Evolutionary conservation across 2,113 vertebrate genomes (phyloP), one percentile per base, ranked within the genome.

Genomic region (Phylloscopus trochilus): DNA sequence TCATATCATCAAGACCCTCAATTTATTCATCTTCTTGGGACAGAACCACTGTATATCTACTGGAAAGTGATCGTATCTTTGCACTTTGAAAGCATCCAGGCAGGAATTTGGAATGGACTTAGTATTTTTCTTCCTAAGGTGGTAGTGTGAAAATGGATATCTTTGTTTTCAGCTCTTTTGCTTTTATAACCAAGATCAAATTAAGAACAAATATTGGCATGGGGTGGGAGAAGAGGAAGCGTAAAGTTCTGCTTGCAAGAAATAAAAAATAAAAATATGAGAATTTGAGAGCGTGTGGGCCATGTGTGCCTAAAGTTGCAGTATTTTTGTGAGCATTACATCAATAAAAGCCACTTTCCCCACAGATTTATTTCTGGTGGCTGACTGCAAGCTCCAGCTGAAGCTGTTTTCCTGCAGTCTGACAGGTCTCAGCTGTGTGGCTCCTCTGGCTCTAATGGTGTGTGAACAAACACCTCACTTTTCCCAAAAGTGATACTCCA

Each of bases 371-470:
- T 88, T 72, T 74, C 70, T 85, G 39, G 51, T 92, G 68, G 55
- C 63, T 88, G 90, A 43, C 68, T 86, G 55, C 55, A 83, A 93
- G 64, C 44, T 90, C 39, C 86, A 92, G 85, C 60, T 94, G 92
- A 96, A 89, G 76, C 39, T 92, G 73, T 89, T 93, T 95, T 78
- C 83, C 79, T 90, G 46, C 47, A 69, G 75, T 30, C 76, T 92
- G 92, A 94, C 60, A 89, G 37, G 44, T 67, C 89, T 95, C 94
- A 95, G 86, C 89, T 89, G 60, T 75, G 86, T 72, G 83, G 60
- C 47, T 94, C 83, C 86, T 70, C 80, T 60, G 73, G 47, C 3
- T 87, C 80, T 84, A 81, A 60, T 26, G 52, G n/a, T 5, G 47
- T 18, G 1, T 81, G 52, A 78, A 41, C 55, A 77, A 90, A 64